These are phyloP conservation scores for Tragelaphus scriptus DNA, from an alignment of 2,113 vertebrate species.

Conservation along the genomic window DNA sequence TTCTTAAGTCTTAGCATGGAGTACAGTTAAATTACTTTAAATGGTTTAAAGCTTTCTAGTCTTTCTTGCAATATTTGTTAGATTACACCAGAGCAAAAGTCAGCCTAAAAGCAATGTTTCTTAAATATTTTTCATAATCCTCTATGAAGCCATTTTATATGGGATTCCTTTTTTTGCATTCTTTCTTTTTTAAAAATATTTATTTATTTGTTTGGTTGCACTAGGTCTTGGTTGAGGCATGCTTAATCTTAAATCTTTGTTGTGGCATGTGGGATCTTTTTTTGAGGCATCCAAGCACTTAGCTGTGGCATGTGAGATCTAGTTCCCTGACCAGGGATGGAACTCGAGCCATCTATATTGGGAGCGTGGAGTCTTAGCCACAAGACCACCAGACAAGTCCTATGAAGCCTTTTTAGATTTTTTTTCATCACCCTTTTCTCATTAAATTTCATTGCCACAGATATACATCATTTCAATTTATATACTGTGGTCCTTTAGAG, in stretches of 20 bases:
- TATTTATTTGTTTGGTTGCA: not conserved
- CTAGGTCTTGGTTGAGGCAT: not conserved
- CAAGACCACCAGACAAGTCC: not conserved
- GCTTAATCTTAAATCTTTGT: not conserved
- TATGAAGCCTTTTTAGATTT: not conserved
- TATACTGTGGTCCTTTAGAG: not conserved
- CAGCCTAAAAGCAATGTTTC: not conserved
- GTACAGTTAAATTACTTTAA: not conserved
- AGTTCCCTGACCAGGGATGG: not conserved
- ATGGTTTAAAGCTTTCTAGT: not conserved
- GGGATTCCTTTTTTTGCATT: not conserved
- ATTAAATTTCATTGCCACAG: not conserved
- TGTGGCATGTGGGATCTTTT: not conserved
- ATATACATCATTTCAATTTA: not conserved
- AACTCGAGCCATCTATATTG: not conserved
- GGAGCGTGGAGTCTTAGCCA: not conserved
- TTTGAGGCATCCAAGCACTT: not conserved
- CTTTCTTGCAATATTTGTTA: not conserved
- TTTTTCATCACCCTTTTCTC: not conserved
- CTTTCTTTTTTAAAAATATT: not conserved
- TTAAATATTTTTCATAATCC: not conserved
- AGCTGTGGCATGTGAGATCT: not conserved
- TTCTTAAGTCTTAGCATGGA: not conserved
- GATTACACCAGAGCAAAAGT: not conserved
- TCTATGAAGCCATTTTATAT: not conserved